phyloP scores from a whole-genome alignment of 2,113 vertebrate genomes.

The Poeciliopsis turrubarensis region DNA sequence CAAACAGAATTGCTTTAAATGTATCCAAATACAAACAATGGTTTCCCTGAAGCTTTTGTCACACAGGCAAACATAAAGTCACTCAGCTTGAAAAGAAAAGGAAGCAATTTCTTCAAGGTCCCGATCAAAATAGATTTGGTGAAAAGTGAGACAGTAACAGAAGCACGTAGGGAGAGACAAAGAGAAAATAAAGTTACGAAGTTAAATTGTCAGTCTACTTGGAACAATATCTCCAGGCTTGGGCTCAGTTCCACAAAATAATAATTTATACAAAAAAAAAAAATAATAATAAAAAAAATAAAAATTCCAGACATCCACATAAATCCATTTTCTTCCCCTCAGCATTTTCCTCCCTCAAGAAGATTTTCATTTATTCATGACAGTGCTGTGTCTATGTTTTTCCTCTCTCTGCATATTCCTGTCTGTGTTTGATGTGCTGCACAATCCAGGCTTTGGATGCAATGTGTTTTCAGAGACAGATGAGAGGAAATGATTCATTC shows the following conservation, averaged over 20 bases:
- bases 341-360: conserved; percentile 41
- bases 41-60: conserved; percentile 28
- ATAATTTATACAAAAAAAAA: not conserved
- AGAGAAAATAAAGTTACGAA: conserved; percentile 8
- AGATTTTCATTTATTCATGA: conserved; percentile 45
- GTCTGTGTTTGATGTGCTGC: conserved; percentile 57
- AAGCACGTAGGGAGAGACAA: conserved; percentile 18
- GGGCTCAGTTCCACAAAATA: conserved; percentile 1
- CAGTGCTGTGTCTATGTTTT: conserved; percentile 19
- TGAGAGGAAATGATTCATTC: conserved; percentile 70
- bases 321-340: conserved; percentile 39
- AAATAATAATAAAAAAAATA: not conserved
- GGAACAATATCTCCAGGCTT: conserved; percentile 28
- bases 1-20: conserved; percentile 23
- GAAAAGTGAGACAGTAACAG: not conserved
- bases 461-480: conserved; percentile 58
- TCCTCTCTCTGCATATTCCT: conserved; percentile 32
- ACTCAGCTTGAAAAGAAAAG: conserved; percentile 24
- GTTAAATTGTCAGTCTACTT: conserved; percentile 35
- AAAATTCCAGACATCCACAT: conserved; percentile 21
- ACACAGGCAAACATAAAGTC: conserved; percentile 27
- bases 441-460: conserved; percentile 50
- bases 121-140: conserved; percentile 48
- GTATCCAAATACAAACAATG: conserved; percentile 16
- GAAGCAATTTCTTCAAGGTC: conserved; percentile 35